Percentiles rank a stretch among this genome's conserved stretches.
Evolutionary conservation across 2,888 invertebrate species (phyloP).

Genomic region (Molorchus minor): DNA sequence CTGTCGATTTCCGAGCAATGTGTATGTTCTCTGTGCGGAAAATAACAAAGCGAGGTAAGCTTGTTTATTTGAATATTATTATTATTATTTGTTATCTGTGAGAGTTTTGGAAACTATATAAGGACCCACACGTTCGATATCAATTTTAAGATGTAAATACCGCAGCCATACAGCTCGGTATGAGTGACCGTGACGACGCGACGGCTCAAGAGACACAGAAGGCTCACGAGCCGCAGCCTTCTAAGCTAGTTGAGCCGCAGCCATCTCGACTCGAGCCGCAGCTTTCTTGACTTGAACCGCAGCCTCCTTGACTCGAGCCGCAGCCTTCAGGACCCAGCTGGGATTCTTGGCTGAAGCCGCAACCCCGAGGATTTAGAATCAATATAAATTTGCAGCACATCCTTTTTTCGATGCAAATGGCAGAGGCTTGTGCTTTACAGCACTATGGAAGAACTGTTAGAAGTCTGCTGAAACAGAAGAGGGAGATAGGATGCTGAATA

Average conservation of each 20-base stretch:
- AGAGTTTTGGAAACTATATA: not conserved
- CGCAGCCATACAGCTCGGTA: not conserved
- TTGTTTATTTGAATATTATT: not conserved
- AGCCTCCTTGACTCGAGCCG: too few species aligned
- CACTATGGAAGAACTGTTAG: not conserved
- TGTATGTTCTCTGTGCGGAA: not conserved
- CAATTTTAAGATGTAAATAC: not conserved
- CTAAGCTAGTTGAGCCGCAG: too few species aligned
- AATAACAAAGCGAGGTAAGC: not conserved
- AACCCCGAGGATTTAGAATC: not conserved
- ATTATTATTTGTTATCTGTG: not conserved
- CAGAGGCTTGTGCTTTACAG: constrained; percentile 4
- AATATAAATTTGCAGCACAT: not conserved
- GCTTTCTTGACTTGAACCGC: too few species aligned
- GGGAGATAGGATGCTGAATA: not conserved
- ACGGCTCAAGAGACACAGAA: too few species aligned
- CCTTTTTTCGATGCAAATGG: not conserved
- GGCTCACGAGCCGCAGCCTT: too few species aligned
- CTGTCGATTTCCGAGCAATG: not conserved
- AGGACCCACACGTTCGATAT: not conserved
- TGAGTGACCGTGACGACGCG: not conserved
- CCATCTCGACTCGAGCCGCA: too few species aligned
- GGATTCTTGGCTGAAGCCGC: not conserved
- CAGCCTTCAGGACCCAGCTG: not conserved
- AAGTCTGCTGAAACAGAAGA: not conserved